phyloP scores from a whole-genome alignment of 2,113 vertebrate genomes.

The Himantopus leucocephalus region DNA sequence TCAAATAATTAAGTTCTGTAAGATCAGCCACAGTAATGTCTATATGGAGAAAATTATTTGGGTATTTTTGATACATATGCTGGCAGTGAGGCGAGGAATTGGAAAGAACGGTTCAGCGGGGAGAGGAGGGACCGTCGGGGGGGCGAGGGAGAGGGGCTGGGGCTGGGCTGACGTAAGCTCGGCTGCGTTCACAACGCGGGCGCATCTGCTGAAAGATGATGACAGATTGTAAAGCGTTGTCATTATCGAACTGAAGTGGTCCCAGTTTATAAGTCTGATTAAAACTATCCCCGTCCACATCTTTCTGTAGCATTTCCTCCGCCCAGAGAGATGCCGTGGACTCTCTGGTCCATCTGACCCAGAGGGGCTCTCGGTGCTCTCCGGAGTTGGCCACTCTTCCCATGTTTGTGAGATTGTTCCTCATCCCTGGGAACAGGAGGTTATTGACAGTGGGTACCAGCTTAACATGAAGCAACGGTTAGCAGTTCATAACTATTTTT shows the following conservation, averaged over 20 bases:
- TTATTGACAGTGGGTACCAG: neutral
- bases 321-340: rapidly evolving
- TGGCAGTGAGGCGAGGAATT: neutral
- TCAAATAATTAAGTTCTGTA: neutral
- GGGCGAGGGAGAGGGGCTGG: neutral
- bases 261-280: neutral
- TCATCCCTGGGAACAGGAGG: neutral
- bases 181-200: neutral
- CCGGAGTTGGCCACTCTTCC: neutral
- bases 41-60: neutral
- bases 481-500: neutral
- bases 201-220: neutral
- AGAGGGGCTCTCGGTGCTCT: rapidly evolving
- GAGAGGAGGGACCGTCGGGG: neutral
- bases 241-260: neutral
- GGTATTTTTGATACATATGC: neutral
- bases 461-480: neutral
- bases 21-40: neutral
- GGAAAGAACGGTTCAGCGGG: neutral
- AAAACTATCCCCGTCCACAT: neutral
- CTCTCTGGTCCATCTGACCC: neutral
- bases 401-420: rapidly evolving
- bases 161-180: neutral
- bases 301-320: neutral
- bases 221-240: neutral